These are phyloP conservation scores for Drosophila eohydei DNA, from an alignment of 2,888 invertebrate genomes.

Conservation along the genomic window DNA sequence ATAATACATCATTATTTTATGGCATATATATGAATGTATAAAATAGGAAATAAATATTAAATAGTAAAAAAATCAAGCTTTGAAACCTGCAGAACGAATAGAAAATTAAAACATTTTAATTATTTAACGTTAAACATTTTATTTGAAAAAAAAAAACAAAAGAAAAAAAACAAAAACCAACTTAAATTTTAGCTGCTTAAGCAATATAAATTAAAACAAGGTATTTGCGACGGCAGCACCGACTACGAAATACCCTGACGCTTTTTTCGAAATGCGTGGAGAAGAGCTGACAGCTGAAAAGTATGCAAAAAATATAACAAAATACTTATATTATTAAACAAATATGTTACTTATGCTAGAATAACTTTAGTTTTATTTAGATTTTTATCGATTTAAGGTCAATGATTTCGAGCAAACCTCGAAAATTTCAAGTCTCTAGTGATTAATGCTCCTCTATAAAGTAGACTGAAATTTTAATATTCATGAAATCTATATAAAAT, in stretches of 20 bases:
- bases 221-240: neutral
- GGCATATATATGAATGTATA: neutral
- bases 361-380: neutral
- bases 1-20: neutral
- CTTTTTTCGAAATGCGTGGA: neutral
- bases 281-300: too few species aligned
- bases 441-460: too few species aligned
- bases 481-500: neutral
- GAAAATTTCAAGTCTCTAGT: too few species aligned
- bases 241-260: neutral
- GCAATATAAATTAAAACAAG: neutral
- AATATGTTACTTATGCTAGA: neutral
- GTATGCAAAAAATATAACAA: neutral
- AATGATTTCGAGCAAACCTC: neutral
- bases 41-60: neutral
- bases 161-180: neutral
- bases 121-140: neutral
- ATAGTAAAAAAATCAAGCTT: neutral
- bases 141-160: neutral
- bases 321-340: neutral
- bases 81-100: neutral
- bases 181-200: neutral
- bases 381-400: neutral
- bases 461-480: too few species aligned
- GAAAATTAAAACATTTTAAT: neutral